Percentiles rank a stretch among this genome's conserved stretches.
Evolutionary conservation across 2,797 vertebrate species (phyloP).

Genomic region (Argya squamiceps): DNA sequence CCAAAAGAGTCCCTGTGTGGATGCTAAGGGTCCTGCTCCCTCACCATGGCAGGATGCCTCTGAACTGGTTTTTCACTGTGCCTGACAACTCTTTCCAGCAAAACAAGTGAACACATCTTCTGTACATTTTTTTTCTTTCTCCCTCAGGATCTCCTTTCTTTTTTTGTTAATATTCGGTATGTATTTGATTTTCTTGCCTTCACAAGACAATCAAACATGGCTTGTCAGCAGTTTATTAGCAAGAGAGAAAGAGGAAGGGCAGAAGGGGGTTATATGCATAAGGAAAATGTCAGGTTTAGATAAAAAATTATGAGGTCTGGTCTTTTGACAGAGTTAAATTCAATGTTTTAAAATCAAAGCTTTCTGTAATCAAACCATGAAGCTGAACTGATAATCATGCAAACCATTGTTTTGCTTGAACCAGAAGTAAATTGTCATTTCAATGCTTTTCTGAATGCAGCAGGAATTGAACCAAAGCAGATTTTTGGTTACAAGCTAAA

Average conservation of each 20-base stretch:
- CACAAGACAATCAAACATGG: neutral
- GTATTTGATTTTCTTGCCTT: constrained; percentile 13
- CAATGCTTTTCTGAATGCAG: neutral
- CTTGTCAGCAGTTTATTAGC: constrained; percentile 26
- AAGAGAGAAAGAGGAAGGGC: neutral
- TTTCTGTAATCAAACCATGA: neutral
- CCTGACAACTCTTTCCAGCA: neutral
- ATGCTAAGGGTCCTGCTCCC: rapidly evolving
- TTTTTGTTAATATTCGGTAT: constrained; percentile 13
- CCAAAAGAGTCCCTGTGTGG: rapidly evolving
- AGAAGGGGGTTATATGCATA: neutral
- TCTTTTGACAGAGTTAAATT: neutral
- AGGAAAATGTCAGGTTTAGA: neutral
- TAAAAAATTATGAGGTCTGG: neutral
- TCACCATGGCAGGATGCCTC: neutral
- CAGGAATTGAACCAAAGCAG: constrained; percentile 5
- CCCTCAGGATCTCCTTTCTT: neutral
- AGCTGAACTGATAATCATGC: neutral
- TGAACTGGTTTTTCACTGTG: neutral
- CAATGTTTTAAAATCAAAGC: neutral
- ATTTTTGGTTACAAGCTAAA: constrained; percentile 22
- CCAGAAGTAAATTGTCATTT: constrained; percentile 17
- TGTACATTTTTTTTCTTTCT: neutral
- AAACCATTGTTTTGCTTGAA: constrained; percentile 18
- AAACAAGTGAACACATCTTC: neutral